Evolutionary conservation across 2,888 invertebrate genomes (phyloP), one percentile per base, ranked within the genome.

Genomic region (Orthosia gothica): DNA sequence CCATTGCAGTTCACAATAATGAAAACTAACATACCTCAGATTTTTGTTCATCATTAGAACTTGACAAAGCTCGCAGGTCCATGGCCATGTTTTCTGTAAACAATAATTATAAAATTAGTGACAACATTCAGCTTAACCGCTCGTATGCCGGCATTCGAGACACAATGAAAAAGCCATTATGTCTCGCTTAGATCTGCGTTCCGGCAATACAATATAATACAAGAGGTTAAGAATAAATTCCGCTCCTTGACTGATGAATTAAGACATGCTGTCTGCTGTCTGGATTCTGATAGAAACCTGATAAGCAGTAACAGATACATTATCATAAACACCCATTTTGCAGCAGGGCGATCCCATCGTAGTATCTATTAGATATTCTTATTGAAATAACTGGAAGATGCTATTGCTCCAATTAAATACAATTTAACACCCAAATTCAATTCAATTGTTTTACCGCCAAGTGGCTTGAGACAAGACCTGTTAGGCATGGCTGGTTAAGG

Each of bases 11-110:
- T 7, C 0, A 40, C 40, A 40, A 40, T 40, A 9, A 40, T 40
- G 40, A 40, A 40, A 40, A 40, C 40, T 1, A 40, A 40, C 11
- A 40, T 67, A 81, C 81, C 70, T 64, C 69, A 32, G 47, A 5
- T 59, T 66, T 66, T 3, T 18, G 20, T 3, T 70, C 74, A 4
- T 64, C 69, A 45, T 26, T 20, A 32, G 66, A 12, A 49, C 16
- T 63, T 11, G 61, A 59, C 9, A 67, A 5, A 40, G 45, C 55
- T 66, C 1, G 1, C 1, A 26, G 52, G 18, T 81, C 70, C 81
- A 81, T 81, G 20, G 50, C 45, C 59, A 12, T 0, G n/a, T 32
- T 40, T 40, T 66, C 71, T 83, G 83, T 18, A 77, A 82, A 49
- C 13, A 61, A 50, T 13, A 54, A 45, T n/a, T 20, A 9, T 15